Evolutionary conservation across 2,113 vertebrate genomes (phyloP).

Genomic region (Embiotoca jacksoni): DNA sequence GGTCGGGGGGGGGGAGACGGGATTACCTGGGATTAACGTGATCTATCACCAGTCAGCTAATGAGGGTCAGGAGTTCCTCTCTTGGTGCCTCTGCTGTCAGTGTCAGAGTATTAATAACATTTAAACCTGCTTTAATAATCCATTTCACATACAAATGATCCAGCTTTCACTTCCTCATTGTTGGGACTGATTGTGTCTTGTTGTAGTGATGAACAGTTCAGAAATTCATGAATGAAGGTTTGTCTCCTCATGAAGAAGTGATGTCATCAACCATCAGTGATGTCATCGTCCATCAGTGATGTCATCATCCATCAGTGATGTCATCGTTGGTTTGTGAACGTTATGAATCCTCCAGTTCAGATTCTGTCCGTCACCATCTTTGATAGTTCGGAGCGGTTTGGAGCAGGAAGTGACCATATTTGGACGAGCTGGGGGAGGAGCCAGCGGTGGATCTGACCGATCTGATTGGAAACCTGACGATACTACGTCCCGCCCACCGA

Average conservation of each 20-base stretch:
- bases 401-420: no score
- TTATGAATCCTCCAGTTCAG: no score
- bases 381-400: no score
- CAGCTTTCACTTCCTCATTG: conserved; percentile 30
- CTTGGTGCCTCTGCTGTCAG: conserved; percentile 19
- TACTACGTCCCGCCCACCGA: no score
- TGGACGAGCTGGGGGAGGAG: no score
- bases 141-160: conserved; percentile 39
- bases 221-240: conserved; percentile 15
- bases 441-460: no score
- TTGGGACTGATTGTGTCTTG: not conserved
- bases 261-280: no score
- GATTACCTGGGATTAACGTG: conserved; percentile 73
- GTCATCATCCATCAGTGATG: no score
- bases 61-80: conserved; percentile 56
- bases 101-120: conserved; percentile 45
- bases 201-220: not conserved
- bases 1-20: conserved; percentile 47
- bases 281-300: no score
- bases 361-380: no score
- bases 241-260: not conserved
- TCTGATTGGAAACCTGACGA: no score
- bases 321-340: no score
- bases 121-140: conserved; percentile 53
- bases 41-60: conserved; percentile 59